Evolutionary conservation across 2,113 vertebrate genomes (phyloP), one percentile per base, ranked within the genome.

Genomic region (Plecotus auritus): DNA sequence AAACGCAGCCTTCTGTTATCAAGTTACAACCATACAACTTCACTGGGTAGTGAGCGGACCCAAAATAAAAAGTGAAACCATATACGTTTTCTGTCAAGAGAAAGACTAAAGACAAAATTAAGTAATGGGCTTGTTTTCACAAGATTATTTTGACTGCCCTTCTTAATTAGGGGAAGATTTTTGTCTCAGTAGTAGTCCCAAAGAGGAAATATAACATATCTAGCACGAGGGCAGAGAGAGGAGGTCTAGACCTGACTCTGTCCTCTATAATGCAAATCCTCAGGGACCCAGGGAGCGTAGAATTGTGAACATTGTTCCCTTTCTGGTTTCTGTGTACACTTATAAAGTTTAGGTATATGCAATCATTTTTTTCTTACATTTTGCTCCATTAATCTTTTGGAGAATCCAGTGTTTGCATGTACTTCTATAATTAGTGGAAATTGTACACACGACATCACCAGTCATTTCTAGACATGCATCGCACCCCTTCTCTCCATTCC

Each of bases 11-110:
- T 59, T 74, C 42, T 80, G 32, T 93, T 87, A 96, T 40, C 81
- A 85, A 54, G 85, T 96, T 83, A 37, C 67, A 80, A 14, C 45
- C 76, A 11, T 20, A 64, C 86, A 86, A 87, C 81, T 92, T 93
- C 92, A 82, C 0, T 40, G 61, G 72, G 59, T 40, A 92, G 84
- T 42, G 35, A 94, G 93, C 23, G 66, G 76, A 90, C 59, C 92
- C 77, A 22, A 88, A 95, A 94, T 83, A 93, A 77, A 95, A 93
- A 96, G 69, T 56, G 54, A 95, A 93, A 88, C 67, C 28, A 61
- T 54, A n/a, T 42, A 40, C 40, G 3, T 93, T 87, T 90, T 92
- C 76, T 85, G n/a, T 49, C 37, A 88, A 94, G 51, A 94, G 74
- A 91, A 89, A 18, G 17, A 7, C 77, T 73, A 54, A 86, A 83